Base-by-base conservation (phyloP, 92 coral and sea anemone genomes). In the Isaurus tuberculatus region DNA sequence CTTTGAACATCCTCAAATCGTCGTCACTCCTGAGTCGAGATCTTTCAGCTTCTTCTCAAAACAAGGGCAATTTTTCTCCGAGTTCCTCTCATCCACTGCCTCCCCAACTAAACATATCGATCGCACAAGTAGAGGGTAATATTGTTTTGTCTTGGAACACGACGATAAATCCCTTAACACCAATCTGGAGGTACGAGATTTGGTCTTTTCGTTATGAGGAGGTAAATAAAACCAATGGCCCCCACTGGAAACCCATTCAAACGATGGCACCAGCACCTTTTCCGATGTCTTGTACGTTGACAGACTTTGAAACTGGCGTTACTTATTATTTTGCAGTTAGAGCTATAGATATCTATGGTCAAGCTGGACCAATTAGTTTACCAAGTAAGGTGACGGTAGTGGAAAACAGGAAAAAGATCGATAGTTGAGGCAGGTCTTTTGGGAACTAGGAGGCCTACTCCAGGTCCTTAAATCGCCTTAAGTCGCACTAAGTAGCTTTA, bases 251-350 rank as follows among this genome's bases (percentile, higher is more conserved):
- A 48, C 19, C 17, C 13, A 48, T 74, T 74, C 2, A 26, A n/a
- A n/a, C 44, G 2, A 11, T 74, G 31, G 4, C 19, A 53, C 44
- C 80, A 19, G 8, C 63, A 2, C 16, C 34, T 19, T 37, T 74
- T 16, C 80, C 80, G n/a, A 74, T 74, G 80, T 33, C 65, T 19
- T 74, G 80, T 48, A 28, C 44, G 2, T 28, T 74, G 44, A 53
- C 46, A 19, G 57, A 44, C 9, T 72, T 44, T 17, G 16, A 44
- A 23, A n/a, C 61, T n/a, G 60, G 79, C 48, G 15, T 22, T 5
- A 43, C 79, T 4, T 72, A 72, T 34, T 44, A 55, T 22, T 72
- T 72, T 27, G 61, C 79, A 3, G 61, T 72, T 17, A 36, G 61
- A 72, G 55, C 20, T 25, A 1, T 72, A 2, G 79, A 72, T 44